phyloP scores from a whole-genome alignment of 2,888 invertebrate genomes.

The Hybos culiciformis region DNA sequence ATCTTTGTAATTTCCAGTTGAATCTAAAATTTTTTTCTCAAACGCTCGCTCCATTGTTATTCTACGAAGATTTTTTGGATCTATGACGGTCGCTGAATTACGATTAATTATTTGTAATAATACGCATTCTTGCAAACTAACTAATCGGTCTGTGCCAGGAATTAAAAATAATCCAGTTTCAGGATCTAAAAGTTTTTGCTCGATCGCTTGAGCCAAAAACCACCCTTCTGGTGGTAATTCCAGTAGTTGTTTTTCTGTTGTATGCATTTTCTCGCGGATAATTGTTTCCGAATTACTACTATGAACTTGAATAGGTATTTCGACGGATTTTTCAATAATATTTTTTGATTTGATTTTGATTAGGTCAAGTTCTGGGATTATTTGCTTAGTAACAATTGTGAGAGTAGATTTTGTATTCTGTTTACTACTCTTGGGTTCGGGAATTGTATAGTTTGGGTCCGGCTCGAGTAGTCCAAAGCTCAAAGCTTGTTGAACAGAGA shows the following conservation, averaged over 20 bases:
- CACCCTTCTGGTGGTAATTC: slow-evolving; percentile 76
- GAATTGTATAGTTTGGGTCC: slow-evolving; percentile 39
- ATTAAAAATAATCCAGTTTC: slow-evolving; percentile 71
- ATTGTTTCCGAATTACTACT: slow-evolving; percentile 19
- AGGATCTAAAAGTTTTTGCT: slow-evolving; percentile 69
- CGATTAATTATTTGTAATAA: slow-evolving; percentile 73
- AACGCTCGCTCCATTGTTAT: slow-evolving; percentile 56
- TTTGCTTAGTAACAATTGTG: slow-evolving; percentile 42
- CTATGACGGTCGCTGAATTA: slow-evolving; percentile 66
- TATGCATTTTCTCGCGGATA: slow-evolving; percentile 31
- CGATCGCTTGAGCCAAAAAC: slow-evolving; percentile 70
- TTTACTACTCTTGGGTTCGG: slow-evolving; percentile 36
- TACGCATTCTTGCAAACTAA: slow-evolving; percentile 78
- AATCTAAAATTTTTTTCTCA: slow-evolving; percentile 63
- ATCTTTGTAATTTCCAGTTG: slow-evolving; percentile 57
- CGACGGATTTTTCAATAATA: slow-evolving; percentile 27
- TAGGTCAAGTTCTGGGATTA: slow-evolving; percentile 30
- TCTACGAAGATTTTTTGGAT: slow-evolving; percentile 57
- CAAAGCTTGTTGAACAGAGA: slow-evolving; percentile 65
- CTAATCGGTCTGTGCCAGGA: slow-evolving; percentile 69
- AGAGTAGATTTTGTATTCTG: slow-evolving; percentile 41
- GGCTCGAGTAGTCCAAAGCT: slow-evolving; percentile 57
- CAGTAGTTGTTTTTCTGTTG: slow-evolving; percentile 52
- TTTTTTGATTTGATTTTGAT: slow-evolving; percentile 28
- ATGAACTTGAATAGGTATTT: slow-evolving; percentile 26